A percentile compares a stretch with the other conserved stretches of the same genome.
Evolutionary conservation across 1,140 invertebrate species (phyloP).

Genomic region (Lineus longissimus): DNA sequence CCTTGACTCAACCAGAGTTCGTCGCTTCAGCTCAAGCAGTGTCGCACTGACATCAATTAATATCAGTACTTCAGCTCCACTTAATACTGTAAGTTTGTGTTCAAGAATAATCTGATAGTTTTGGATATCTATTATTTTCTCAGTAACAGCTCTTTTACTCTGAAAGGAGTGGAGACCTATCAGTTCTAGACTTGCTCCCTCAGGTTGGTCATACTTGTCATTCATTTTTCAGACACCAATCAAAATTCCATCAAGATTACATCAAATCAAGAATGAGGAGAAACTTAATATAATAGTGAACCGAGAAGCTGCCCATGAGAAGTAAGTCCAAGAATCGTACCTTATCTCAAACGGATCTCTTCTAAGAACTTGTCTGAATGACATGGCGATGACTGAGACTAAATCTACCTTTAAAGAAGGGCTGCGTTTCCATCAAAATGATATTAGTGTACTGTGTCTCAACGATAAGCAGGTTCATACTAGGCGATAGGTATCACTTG

Average conservation of each 20-base stretch:
- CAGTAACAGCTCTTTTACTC: no score
- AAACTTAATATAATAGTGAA: conserved; percentile 72
- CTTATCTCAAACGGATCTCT: not conserved
- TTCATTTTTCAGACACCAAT: conserved; percentile 58
- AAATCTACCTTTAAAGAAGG: not conserved
- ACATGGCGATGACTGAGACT: not conserved
- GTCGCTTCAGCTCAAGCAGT: no score
- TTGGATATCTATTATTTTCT: no score
- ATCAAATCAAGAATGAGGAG: conserved; percentile 81
- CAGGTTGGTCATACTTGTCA: conserved; percentile 26
- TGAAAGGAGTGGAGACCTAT: no score
- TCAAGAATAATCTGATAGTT: no score
- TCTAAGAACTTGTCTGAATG: not conserved
- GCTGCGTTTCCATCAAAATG: not conserved
- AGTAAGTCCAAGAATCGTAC: conserved; percentile 22
- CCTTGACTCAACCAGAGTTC: no score
- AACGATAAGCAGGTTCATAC: not conserved
- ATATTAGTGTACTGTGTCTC: not conserved
- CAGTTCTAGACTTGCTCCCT: no score
- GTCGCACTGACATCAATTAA: no score
- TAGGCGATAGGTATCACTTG: no score
- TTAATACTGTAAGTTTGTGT: no score
- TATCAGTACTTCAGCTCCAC: no score
- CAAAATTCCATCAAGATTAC: conserved; percentile 74
- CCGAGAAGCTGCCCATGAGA: conserved; percentile 82